phyloP scores from a whole-genome alignment of 1,140 invertebrate genomes.

The Drosophila malerkotliana region DNA sequence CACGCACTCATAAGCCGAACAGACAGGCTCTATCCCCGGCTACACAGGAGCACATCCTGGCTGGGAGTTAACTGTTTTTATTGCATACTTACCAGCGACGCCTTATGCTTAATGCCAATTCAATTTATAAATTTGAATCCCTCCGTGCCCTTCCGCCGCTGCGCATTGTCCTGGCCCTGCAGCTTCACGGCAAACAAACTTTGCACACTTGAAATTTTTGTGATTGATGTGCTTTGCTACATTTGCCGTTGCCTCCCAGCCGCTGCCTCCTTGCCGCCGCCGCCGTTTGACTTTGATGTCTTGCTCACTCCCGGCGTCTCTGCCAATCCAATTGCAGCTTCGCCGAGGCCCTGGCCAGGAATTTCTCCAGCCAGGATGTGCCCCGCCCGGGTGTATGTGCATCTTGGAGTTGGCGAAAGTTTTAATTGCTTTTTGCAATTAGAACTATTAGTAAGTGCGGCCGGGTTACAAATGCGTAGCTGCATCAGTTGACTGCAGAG shows the following conservation, averaged over 20 bases:
- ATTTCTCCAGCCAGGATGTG: conserved; percentile 20
- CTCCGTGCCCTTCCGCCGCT: background rate
- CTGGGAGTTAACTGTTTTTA: conserved; percentile 51
- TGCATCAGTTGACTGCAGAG: conserved; percentile 72
- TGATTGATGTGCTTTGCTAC: conserved; percentile 79
- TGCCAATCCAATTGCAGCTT: conserved; percentile 32
- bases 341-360: conserved; percentile 32
- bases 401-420: conserved; percentile 76
- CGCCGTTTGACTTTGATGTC: conserved; percentile 79
- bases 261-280: conserved; percentile 3
- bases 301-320: conserved; percentile 39
- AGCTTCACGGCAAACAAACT: conserved; percentile 74
- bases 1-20: conserved; percentile 62
- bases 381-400: conserved; percentile 39
- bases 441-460: conserved; percentile 80
- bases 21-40: conserved; percentile 55
- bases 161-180: conserved; percentile 27
- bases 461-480: conserved; percentile 73
- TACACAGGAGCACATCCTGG: conserved; percentile 8
- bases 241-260: conserved; percentile 30
- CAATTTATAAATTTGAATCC: conserved; percentile 72
- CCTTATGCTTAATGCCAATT: conserved; percentile 79
- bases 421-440: conserved; percentile 83
- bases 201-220: conserved; percentile 81
- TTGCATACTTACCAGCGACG: conserved; percentile 67